Conservation (phyloP, 2,888 invertebrate genomes). For the Athalia cordata region DNA sequence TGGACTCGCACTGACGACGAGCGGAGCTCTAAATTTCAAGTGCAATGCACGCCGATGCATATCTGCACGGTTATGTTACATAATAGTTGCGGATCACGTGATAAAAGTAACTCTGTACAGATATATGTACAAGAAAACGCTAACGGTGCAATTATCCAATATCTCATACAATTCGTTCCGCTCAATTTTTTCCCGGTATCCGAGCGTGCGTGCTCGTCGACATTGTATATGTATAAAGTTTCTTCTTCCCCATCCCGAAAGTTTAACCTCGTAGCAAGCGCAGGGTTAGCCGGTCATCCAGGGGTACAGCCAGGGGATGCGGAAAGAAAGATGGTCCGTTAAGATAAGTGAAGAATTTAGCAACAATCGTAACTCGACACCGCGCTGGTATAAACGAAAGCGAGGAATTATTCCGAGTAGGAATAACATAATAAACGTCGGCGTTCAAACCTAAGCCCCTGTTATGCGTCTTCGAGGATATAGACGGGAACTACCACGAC, state of each 20-base stretch:
- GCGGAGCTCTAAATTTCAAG: background rate
- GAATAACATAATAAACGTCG: background rate
- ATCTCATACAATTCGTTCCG: too few species aligned
- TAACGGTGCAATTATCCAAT: too few species aligned
- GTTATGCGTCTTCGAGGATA: conserved; percentile 4
- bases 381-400: background rate
- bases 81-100: too few species aligned
- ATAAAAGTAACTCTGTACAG: background rate
- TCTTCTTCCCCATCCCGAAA: too few species aligned
- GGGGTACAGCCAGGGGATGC: background rate
- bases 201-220: too few species aligned
- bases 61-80: background rate
- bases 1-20: background rate
- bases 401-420: conserved; percentile 35
- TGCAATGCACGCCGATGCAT: background rate
- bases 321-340: conserved; percentile 34
- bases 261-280: background rate
- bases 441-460: conserved; percentile 20
- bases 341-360: conserved; percentile 39
- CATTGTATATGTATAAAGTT: too few species aligned
- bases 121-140: background rate
- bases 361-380: conserved; percentile 39
- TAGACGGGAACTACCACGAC: too few species aligned
- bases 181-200: too few species aligned
- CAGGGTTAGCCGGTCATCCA: background rate